Evolutionary conservation across 1,140 invertebrate species (phyloP).

Genomic region (Lordiphosa collinella): DNA sequence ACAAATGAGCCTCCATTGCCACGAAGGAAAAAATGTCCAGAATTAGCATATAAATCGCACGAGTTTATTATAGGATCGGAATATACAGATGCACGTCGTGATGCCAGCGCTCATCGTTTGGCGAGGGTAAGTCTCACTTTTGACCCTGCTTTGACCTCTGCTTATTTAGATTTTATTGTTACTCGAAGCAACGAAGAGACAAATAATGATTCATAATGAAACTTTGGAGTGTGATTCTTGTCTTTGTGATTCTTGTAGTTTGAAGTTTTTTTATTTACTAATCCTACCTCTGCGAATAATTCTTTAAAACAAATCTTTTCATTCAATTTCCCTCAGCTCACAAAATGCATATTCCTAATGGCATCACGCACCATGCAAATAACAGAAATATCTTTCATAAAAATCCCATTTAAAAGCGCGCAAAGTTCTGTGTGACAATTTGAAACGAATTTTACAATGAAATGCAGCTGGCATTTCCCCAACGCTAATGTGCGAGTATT

Average conservation of each 20-base stretch:
- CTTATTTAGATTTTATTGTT: neutral
- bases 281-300: too few relatives aligned
- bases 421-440: neutral
- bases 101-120: constrained; percentile 67
- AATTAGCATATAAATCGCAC: constrained; percentile 90
- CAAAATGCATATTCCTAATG: constrained; percentile 7
- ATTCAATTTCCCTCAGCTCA: too few relatives aligned
- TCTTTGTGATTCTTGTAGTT: too few relatives aligned
- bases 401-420: constrained; percentile 7
- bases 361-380: constrained; percentile 3
- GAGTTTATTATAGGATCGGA: constrained; percentile 86
- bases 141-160: constrained; percentile 2
- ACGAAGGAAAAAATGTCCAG: constrained; percentile 91
- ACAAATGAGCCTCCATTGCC: constrained; percentile 89
- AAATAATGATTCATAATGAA: too few relatives aligned
- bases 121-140: constrained; percentile 62
- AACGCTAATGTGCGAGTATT: neutral
- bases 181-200: too few relatives aligned
- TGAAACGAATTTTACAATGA: neutral
- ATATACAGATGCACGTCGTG: constrained; percentile 74
- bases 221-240: too few relatives aligned
- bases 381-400: constrained; percentile 3
- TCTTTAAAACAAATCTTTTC: too few relatives aligned
- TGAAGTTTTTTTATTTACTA: neutral
- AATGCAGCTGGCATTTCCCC: neutral